These are phyloP conservation scores for Rhipidura dahli DNA, from an alignment of 2,113 vertebrate genomes.

Conservation along the genomic window DNA sequence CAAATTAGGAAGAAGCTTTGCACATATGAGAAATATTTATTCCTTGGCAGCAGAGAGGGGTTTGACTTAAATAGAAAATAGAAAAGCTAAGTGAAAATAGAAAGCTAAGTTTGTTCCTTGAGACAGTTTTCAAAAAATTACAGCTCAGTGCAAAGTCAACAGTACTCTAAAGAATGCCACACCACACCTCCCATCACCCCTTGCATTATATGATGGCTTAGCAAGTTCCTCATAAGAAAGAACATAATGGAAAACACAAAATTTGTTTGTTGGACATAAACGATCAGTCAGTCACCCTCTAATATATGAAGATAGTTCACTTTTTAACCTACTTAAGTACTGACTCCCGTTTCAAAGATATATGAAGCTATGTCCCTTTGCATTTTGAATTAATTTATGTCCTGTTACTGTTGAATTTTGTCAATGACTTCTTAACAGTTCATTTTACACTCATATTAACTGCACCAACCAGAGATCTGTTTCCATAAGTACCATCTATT, in stretches of 20 bases:
- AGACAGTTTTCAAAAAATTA: not conserved
- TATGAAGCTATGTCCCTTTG: not conserved
- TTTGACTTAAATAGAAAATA: no score
- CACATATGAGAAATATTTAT: rapidly evolving
- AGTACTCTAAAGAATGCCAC: not conserved
- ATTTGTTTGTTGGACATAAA: not conserved
- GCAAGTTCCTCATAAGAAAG: not conserved
- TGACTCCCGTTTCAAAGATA: not conserved
- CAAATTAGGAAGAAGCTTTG: not conserved
- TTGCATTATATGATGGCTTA: not conserved
- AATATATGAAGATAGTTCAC: not conserved
- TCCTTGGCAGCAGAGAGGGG: not conserved
- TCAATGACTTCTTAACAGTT: not conserved
- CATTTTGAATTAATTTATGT: not conserved
- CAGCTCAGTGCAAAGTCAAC: not conserved
- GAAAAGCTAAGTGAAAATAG: not conserved
- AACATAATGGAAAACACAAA: not conserved
- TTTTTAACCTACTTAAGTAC: not conserved
- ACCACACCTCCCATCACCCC: rapidly evolving
- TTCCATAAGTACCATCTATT: not conserved
- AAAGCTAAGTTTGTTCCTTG: not conserved
- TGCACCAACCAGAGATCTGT: not conserved
- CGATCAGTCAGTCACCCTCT: not conserved
- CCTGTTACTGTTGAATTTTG: not conserved
- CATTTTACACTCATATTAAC: not conserved